A percentile compares a stretch with the other conserved stretches of the same genome.
These are phyloP conservation scores for Dryococelus australis DNA, from an alignment of 2,888 invertebrate species.

Conservation along the genomic window DNA sequence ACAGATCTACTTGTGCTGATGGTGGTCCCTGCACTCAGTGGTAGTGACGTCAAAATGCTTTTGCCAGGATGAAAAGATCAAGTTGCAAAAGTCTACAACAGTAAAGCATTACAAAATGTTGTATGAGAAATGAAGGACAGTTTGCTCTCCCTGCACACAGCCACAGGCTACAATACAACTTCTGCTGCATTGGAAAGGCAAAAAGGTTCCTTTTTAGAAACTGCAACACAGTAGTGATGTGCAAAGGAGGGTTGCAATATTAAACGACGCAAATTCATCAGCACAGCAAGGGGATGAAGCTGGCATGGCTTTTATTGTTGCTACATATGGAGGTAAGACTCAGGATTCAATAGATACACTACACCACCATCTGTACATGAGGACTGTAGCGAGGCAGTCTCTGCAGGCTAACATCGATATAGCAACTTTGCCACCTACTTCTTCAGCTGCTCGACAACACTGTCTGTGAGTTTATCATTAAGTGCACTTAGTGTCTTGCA, in stretches of 20 bases:
- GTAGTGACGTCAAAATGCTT: background rate
- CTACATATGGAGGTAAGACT: background rate
- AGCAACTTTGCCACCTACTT: background rate
- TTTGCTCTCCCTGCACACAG: background rate
- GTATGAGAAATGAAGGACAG: background rate
- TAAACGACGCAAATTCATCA: background rate
- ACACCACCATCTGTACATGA: background rate
- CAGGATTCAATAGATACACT: background rate
- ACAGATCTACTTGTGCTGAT: background rate
- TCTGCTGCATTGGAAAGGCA: background rate
- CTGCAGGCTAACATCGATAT: background rate
- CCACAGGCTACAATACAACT: background rate
- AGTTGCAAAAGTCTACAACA: background rate
- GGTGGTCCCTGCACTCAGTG: background rate
- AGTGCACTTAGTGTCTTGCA: background rate
- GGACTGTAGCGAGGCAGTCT: background rate
- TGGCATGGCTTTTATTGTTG: background rate
- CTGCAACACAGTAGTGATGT: background rate
- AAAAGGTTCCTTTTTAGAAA: background rate
- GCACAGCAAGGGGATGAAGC: background rate
- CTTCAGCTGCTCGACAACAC: background rate
- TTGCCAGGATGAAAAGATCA: background rate
- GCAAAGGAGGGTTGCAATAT: background rate
- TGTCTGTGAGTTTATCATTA: background rate
- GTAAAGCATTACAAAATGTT: background rate